Evolutionary conservation across 1,140 invertebrate species (phyloP), one percentile per base, ranked within the genome.

Genomic region (Drosophila ercepeae): DNA sequence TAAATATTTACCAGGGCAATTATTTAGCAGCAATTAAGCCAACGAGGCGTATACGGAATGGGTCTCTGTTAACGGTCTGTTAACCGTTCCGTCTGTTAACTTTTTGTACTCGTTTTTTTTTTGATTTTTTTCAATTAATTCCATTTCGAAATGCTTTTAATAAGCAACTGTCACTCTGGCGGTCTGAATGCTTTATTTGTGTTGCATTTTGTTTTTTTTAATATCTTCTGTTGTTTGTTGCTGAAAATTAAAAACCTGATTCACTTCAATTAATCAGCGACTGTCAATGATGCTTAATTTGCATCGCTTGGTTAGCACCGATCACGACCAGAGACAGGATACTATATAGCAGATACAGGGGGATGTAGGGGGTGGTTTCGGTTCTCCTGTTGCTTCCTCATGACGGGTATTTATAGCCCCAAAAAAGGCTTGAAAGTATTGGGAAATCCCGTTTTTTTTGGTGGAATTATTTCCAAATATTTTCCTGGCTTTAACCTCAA

Each of bases 211-310:
- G 36, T 41, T 34, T 58, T 54, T 54, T 75, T 79, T 59, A 39
- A 51, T 41, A 57, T 57, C 49, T 67, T 55, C 53, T 75, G 58
- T 59, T 59, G 44, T 59, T 77, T 45, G 34, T 52, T 69, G 39
- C 23, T 78, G 69, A 29, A 83, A 84, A 84, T 83, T 78, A 84
- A 83, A 84, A 83, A 75, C 76, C 72, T 76, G 76, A 76, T 86
- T 81, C 76, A 74, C 58, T 76, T 68, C 76, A 86, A 86, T 84
- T 84, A 84, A 84, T 84, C 81, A 84, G 55, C 59, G 63, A 79
- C 59, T 84, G 81, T 86, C 81, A 81, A 84, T 84, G 81, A 73
- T 81, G 82, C 48, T 86, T 76, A 86, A 84, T 84, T 81, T 79
- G 68, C 58, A 58, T 63, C 53, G 49, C 36, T 32, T 41, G 46